Conservation (phyloP, 2,797 vertebrate genomes). For the Toxotes lorentzi region DNA sequence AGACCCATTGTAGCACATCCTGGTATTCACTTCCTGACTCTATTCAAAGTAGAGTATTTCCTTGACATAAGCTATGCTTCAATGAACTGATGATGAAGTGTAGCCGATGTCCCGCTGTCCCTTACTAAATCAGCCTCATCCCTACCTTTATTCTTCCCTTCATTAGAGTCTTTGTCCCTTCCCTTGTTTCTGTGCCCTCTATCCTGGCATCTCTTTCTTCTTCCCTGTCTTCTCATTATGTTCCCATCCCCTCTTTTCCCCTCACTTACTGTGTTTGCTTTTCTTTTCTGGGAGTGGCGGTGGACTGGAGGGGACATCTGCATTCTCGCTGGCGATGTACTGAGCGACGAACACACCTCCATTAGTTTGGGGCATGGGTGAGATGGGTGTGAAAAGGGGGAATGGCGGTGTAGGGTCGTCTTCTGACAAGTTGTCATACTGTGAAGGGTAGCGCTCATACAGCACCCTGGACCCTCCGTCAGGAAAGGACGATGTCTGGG, state of each 20-base stretch:
- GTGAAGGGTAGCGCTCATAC: constrained; percentile 93
- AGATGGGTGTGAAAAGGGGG: constrained; percentile 86
- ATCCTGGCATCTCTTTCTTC: constrained; percentile 32
- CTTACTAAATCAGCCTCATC: constrained; percentile 44
- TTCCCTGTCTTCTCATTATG: constrained; percentile 1
- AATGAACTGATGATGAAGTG: constrained; percentile 50
- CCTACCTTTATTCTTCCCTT: constrained; percentile 20
- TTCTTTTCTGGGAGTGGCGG: constrained; percentile 98
- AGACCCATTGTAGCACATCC: constrained; percentile 80
- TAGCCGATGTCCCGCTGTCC: constrained; percentile 19
- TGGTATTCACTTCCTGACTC: constrained; percentile 79
- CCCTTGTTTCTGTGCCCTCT: constrained; percentile 15
- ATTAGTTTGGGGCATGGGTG: constrained; percentile 88
- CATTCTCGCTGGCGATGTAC: constrained; percentile 83
- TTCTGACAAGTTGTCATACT: constrained; percentile 95
- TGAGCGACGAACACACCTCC: constrained; percentile 83
- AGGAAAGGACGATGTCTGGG: constrained; percentile 81
- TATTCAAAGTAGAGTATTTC: constrained; percentile 72
- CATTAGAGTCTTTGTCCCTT: constrained; percentile 40
- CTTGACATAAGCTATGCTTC: constrained; percentile 62
- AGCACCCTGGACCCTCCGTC: constrained; percentile 85
- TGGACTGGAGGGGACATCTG: constrained; percentile 88
- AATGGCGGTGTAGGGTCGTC: constrained; percentile 86
- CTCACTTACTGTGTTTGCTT: constrained; percentile 94
- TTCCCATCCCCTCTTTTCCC: neutral